phyloP scores from a whole-genome alignment of 2,797 vertebrate genomes.

The Euphonia xanthogaster region DNA sequence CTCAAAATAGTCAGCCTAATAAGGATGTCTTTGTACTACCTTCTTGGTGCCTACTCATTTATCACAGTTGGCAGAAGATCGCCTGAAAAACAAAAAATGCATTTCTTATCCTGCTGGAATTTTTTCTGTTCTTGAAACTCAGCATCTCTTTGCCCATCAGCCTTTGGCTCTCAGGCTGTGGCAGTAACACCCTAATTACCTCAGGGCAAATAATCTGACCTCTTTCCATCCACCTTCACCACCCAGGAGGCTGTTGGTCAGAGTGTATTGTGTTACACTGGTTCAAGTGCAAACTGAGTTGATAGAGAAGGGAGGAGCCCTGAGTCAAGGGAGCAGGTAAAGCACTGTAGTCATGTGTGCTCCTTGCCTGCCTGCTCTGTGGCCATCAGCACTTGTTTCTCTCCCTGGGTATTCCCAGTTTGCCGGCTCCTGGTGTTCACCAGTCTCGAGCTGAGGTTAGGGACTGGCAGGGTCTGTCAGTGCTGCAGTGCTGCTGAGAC shows the following conservation, averaged over 20 bases:
- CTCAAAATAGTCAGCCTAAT: constrained; percentile 58
- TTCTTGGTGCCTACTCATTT: not conserved
- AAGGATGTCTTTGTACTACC: constrained; percentile 56
- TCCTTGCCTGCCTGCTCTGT: not conserved
- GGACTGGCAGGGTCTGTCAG: not conserved
- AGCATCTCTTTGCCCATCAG: not conserved
- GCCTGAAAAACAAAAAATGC: not conserved
- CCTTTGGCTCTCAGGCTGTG: not conserved
- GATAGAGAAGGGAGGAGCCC: not conserved
- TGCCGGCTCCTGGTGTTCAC: not conserved
- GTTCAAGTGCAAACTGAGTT: not conserved
- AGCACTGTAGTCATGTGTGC: not conserved
- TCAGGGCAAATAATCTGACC: not conserved
- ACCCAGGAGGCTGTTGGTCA: not conserved
- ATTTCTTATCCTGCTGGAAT: not conserved
- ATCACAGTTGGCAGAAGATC: not conserved
- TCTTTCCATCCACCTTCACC: not conserved
- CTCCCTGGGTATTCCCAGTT: not conserved
- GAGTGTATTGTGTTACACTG: not conserved
- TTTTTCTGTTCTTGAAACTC: not conserved
- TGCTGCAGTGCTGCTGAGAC: rapidly evolving
- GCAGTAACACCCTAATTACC: not conserved
- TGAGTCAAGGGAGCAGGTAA: not conserved
- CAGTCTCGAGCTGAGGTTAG: too few relatives aligned
- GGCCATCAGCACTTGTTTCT: not conserved